A percentile compares a stretch with the other conserved stretches of the same genome.
These are phyloP conservation scores for Montipora cactus DNA, from an alignment of 64 coral and sea anemone genomes.

Conservation along the genomic window DNA sequence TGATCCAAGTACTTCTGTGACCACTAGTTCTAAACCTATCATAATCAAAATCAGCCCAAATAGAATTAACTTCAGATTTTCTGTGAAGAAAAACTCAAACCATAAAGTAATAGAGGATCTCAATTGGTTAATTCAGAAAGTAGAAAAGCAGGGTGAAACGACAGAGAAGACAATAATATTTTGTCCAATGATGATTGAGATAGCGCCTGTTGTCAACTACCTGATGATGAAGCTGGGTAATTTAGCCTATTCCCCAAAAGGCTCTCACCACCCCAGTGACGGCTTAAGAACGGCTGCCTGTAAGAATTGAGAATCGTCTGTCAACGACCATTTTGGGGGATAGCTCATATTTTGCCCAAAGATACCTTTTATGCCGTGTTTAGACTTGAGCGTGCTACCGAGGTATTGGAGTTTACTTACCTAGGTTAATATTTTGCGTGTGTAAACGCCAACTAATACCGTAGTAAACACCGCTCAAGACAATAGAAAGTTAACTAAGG, in stretches of 20 bases:
- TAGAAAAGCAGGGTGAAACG: neutral
- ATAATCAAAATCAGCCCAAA: constrained; percentile 24
- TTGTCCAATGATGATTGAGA: constrained; percentile 18
- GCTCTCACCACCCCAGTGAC: constrained; percentile 5
- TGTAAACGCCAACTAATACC: too few species aligned
- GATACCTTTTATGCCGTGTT: too few species aligned
- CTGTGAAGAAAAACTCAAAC: neutral
- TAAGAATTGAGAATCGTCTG: too few species aligned
- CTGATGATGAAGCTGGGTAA: constrained; percentile 2
- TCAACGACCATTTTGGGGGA: too few species aligned
- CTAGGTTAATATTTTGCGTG: too few species aligned
- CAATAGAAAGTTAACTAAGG: too few species aligned
- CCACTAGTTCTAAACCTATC: neutral
- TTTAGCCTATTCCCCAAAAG: neutral
- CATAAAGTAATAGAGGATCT: neutral
- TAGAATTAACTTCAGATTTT: constrained; percentile 26
- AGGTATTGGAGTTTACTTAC: too few species aligned
- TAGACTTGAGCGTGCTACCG: too few species aligned
- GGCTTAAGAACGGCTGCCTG: neutral
- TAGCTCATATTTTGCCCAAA: too few species aligned
- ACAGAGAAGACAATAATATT: constrained; percentile 7
- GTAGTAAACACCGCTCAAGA: too few species aligned
- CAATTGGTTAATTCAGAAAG: neutral
- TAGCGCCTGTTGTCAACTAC: constrained; percentile 20
- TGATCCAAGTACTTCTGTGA: neutral